Conservation (phyloP, 2,797 vertebrate species). For the Heteromormyrus szaboi region DNA sequence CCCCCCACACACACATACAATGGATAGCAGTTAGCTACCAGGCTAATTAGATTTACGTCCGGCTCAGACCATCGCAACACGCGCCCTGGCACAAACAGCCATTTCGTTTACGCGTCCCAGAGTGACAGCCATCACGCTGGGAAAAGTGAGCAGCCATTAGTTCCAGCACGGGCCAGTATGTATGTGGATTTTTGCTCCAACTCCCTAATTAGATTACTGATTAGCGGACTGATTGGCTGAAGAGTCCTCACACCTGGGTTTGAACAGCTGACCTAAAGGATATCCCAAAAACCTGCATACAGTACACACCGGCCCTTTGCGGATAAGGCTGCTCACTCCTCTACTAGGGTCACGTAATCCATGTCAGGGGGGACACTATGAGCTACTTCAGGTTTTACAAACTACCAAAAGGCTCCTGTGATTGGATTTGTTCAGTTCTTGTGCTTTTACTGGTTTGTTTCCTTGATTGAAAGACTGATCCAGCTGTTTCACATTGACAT, state of each 20-base stretch:
- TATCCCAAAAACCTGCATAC: too few relatives aligned
- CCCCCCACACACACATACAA: constrained; percentile 6
- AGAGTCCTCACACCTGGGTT: too few relatives aligned
- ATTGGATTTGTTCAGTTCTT: not conserved
- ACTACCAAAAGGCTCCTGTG: not conserved
- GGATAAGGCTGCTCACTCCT: too few relatives aligned
- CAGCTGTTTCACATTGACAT: not conserved
- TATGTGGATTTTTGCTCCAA: not conserved
- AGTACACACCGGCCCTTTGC: too few relatives aligned
- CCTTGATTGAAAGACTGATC: not conserved
- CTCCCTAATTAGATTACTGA: not conserved
- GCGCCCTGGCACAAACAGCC: constrained; percentile 2
- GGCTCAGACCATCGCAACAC: constrained; percentile 38
- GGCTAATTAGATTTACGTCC: constrained; percentile 37
- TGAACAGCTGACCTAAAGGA: too few relatives aligned
- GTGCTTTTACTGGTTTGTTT: not conserved
- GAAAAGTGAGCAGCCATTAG: not conserved
- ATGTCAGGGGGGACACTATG: not conserved
- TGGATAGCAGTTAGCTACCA: constrained; percentile 9
- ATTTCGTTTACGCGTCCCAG: not conserved
- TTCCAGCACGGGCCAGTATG: not conserved
- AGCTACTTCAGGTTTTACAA: not conserved
- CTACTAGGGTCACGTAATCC: not conserved
- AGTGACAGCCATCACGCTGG: not conserved
- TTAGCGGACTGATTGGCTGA: not conserved